Conservation (phyloP, 2,113 vertebrate genomes). For the Siniperca knerii region DNA sequence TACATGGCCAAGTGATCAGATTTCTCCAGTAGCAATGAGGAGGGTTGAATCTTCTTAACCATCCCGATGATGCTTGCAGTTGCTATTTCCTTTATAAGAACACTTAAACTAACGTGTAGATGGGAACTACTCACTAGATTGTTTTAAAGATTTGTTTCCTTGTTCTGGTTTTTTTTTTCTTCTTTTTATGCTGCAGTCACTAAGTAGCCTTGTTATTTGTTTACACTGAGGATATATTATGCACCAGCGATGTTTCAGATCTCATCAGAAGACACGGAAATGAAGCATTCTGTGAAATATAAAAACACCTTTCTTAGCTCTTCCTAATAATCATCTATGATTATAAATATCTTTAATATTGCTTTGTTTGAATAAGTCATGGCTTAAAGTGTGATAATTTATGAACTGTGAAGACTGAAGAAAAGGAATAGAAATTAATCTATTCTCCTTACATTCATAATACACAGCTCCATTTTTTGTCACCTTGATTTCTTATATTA, state of each 20-base stretch:
- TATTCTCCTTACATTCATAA: slow-evolving; percentile 14
- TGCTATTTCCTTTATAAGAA: slow-evolving; percentile 41
- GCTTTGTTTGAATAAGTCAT: slow-evolving; percentile 9
- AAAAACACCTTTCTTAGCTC: slow-evolving; percentile 53
- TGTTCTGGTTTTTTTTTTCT: slow-evolving; percentile 5
- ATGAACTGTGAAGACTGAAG: slow-evolving; percentile 28
- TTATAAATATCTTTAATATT: slow-evolving; percentile 51
- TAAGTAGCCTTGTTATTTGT: slow-evolving; percentile 51
- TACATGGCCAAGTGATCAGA: neutral
- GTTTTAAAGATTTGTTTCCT: slow-evolving; percentile 3
- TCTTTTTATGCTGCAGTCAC: slow-evolving; percentile 27
- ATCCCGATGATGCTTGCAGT: slow-evolving; percentile 4
- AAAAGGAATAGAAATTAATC: neutral
- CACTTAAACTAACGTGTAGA: slow-evolving; percentile 30
- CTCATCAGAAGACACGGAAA: slow-evolving; percentile 16
- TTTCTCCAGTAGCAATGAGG: neutral
- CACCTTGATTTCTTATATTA: slow-evolving; percentile 23
- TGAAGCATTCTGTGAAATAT: slow-evolving; percentile 28
- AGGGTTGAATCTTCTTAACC: neutral
- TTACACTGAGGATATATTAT: slow-evolving; percentile 36
- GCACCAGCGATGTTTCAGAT: slow-evolving; percentile 36
- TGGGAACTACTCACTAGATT: slow-evolving; percentile 24
- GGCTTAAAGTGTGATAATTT: slow-evolving; percentile 9
- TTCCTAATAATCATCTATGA: slow-evolving; percentile 54
- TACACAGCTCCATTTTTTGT: slow-evolving; percentile 13